Evolutionary conservation across 64 coral and sea anemone species (phyloP).

Genomic region (Hydrozoanthus tunicans): DNA sequence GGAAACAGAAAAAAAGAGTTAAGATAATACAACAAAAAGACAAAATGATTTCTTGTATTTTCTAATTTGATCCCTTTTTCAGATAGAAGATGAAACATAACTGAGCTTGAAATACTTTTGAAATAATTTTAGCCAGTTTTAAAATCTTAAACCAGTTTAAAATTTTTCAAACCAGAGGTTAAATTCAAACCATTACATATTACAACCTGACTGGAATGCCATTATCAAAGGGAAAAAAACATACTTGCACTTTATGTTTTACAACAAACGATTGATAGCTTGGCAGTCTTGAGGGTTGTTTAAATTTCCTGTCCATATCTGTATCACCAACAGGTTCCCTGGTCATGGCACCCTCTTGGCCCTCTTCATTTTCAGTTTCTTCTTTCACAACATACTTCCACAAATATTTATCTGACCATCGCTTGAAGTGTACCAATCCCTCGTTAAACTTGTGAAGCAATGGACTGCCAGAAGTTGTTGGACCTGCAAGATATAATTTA

Average conservation of each 20-base stretch:
- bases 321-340: conserved; percentile 6
- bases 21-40: no score
- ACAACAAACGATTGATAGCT: background rate
- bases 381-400: conserved; percentile 49
- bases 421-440: conserved; percentile 26
- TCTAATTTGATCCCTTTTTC: no score
- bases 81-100: no score
- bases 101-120: no score
- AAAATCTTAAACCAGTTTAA: no score
- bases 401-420: conserved; percentile 49
- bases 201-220: no score
- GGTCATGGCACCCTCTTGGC: background rate
- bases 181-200: no score
- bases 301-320: conserved; percentile 43
- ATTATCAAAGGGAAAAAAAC: background rate
- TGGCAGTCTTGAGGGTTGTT: background rate
- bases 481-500: background rate
- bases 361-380: background rate
- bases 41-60: no score
- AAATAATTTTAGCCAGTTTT: no score
- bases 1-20: no score
- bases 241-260: conserved; percentile 20
- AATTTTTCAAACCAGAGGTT: no score
- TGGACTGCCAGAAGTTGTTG: conserved; percentile 23
- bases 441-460: conserved; percentile 44